Percentiles rank a stretch among this genome's conserved stretches.
Conservation (phyloP, 2,113 vertebrate species). For the Bubo bubo region DNA sequence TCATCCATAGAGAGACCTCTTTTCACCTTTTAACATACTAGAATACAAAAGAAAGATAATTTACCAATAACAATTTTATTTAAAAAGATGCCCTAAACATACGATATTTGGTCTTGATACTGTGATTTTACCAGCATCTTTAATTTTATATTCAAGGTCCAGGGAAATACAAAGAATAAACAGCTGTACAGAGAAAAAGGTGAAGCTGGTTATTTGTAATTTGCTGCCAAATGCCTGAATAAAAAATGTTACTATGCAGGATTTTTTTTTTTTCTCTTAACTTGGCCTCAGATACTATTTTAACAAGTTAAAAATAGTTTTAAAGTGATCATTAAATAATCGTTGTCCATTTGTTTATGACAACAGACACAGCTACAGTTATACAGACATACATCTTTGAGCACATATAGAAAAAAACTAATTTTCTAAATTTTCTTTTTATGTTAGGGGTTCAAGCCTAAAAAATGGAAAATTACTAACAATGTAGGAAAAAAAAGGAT, state of each 20-base stretch:
- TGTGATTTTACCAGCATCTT: not conserved
- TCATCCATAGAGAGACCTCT: not conserved
- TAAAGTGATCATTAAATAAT: not conserved
- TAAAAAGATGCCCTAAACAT: not conserved
- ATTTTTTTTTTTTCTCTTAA: not conserved
- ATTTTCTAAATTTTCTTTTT: not conserved
- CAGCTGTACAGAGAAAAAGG: not conserved
- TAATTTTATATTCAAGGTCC: not conserved
- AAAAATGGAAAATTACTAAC: not conserved
- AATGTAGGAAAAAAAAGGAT: not conserved
- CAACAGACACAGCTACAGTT: not conserved
- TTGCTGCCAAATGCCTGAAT: not conserved
- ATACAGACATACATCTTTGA: not conserved
- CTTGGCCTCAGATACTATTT: not conserved
- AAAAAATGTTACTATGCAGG: not conserved
- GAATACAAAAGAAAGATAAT: not conserved
- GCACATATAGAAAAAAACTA: accelerated
- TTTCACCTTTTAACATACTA: not conserved
- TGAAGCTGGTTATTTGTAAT: not conserved
- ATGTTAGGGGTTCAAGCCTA: not conserved
- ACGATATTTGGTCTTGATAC: not conserved
- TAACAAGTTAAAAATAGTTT: not conserved
- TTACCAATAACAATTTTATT: not conserved
- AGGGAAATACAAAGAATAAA: not conserved
- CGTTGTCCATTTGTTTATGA: not conserved